Percentiles rank a stretch among this genome's conserved stretches.
Evolutionary conservation across 64 coral and sea anemone genomes (phyloP).

Genomic region (Actinia tenebrosa): DNA sequence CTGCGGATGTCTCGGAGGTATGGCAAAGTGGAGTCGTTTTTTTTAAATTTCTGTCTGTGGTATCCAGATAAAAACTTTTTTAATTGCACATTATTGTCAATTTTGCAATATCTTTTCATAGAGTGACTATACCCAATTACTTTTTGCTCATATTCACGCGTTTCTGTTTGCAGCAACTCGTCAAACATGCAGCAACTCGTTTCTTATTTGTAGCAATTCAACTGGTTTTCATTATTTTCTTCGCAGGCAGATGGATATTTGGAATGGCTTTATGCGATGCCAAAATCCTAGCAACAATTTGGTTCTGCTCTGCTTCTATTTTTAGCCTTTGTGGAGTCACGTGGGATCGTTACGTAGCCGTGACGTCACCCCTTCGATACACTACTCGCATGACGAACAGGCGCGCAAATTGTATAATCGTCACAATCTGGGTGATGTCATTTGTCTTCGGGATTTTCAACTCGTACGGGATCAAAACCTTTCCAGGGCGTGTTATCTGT

Average conservation of each 20-base stretch:
- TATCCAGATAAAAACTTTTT: too few relatives aligned
- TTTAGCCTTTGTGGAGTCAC: conserved; percentile 25
- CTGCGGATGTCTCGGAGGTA: too few relatives aligned
- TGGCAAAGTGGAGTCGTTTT: too few relatives aligned
- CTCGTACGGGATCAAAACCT: neutral
- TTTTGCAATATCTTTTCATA: too few relatives aligned
- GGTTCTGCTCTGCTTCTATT: conserved; percentile 16
- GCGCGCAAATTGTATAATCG: neutral
- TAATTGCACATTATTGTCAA: too few relatives aligned
- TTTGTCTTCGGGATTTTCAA: neutral
- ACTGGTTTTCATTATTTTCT: neutral
- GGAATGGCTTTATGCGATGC: neutral
- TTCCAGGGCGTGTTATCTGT: neutral
- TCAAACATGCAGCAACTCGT: too few relatives aligned
- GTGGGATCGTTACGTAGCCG: conserved; percentile 31
- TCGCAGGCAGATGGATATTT: conserved; percentile 9
- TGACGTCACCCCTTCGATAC: conserved; percentile 19
- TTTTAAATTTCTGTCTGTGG: too few relatives aligned
- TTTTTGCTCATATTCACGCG: too few relatives aligned
- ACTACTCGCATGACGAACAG: neutral
- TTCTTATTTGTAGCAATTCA: too few relatives aligned
- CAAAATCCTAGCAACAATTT: neutral
- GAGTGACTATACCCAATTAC: too few relatives aligned
- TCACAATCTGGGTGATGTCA: neutral
- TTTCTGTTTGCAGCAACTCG: too few relatives aligned